Base-by-base conservation (phyloP, 2,113 vertebrate genomes). In the Ceratotherium simum region DNA sequence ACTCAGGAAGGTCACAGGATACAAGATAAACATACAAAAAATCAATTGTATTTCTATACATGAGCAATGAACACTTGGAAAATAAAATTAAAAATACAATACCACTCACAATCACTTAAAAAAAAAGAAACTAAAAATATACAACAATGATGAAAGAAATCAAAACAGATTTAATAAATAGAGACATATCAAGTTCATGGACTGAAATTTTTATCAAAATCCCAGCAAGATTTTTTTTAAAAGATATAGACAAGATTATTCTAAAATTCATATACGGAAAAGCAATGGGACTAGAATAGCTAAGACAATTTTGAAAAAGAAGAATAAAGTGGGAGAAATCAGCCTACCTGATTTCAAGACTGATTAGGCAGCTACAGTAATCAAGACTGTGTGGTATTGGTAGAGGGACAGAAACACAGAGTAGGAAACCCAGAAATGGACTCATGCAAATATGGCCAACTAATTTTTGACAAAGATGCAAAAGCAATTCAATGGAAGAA, bases 81-180 rank as follows among this genome's bases (percentile, higher is more conserved):
- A 75, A 12, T 60, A 27, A n/a, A 33, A 75, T 89, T 46, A 75
- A 89, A 75, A 62, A 23, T 75, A 75, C 13, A 75, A 23, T 62
- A 88, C 39, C 86, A 89, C 21, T 89, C 39, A 75, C 20, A 60
- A 33, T 75, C 18, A 33, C 54, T 73, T 62, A 73, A 88, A 69
- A 42, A 51, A 67, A 51, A 67, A 56, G 58, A 36, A 64, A 64
- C 20, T 64, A 21, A 92, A 92, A 60, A 92, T 21, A 73, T 21
- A 42, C 18, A 88, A 88, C 54, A 72, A 29, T 29, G 67, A 62
- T 46, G 16, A 72, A 91, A 82, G 36, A 91, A 92, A 58, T 81
- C 65, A 92, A 92, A 92, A 48, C 16, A 92, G 31, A 91, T 42
- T 60, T 73, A 89, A 75, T n/a, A 80, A 81, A 72, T 80, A 33